Percentiles rank a stretch among this genome's conserved stretches.
Evolutionary conservation across 2,888 invertebrate genomes (phyloP).

Genomic region (Hypena proboscidalis): DNA sequence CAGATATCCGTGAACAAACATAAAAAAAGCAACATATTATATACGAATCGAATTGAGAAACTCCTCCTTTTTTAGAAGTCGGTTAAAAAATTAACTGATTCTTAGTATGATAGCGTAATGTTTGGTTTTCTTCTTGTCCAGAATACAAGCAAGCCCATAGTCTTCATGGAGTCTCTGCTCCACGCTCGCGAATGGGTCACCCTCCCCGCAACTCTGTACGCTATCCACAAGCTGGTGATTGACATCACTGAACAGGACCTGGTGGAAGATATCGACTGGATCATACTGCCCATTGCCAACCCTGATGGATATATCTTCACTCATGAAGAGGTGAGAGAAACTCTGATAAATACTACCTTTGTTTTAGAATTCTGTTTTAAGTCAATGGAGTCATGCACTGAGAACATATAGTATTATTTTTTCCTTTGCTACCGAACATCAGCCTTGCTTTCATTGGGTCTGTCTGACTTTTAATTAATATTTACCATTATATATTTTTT

Average conservation of each 20-base stretch:
- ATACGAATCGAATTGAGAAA: too few relatives aligned
- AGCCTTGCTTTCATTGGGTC: too few relatives aligned
- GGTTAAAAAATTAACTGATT: not conserved
- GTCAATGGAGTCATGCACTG: too few relatives aligned
- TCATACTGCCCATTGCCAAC: conserved; percentile 86
- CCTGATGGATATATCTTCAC: conserved; percentile 89
- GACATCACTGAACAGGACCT: conserved; percentile 79
- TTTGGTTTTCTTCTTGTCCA: conserved; percentile 28
- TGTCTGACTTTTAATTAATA: too few relatives aligned
- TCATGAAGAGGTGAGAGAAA: conserved; percentile 63
- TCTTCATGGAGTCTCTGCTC: conserved; percentile 85
- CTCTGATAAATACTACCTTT: too few relatives aligned
- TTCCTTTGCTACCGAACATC: too few relatives aligned
- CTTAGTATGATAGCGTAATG: not conserved
- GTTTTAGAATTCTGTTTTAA: too few relatives aligned
- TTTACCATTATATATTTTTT: too few relatives aligned
- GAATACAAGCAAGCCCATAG: conserved; percentile 73
- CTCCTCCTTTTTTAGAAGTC: too few relatives aligned
- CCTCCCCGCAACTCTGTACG: conserved; percentile 86
- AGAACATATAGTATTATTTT: too few relatives aligned
- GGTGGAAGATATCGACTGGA: conserved; percentile 86
- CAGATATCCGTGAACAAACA: too few relatives aligned
- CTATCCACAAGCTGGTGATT: conserved; percentile 86
- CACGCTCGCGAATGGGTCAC: conserved; percentile 90
- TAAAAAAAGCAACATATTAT: too few relatives aligned